Conservation (phyloP, 2,888 invertebrate genomes). For the Acholoe squamosa region DNA sequence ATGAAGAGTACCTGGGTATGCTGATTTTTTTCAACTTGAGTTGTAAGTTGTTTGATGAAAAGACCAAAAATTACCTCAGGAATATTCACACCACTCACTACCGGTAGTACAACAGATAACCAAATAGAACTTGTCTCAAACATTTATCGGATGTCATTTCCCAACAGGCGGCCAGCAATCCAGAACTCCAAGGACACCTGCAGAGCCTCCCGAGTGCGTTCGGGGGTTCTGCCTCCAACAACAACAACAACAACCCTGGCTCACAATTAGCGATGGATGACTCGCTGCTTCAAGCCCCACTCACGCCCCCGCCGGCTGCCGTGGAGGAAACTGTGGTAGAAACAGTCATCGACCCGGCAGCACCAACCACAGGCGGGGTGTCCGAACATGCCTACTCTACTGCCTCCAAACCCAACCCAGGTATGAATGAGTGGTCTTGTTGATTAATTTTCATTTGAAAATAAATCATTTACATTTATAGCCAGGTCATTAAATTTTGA, state of each 20-base stretch:
- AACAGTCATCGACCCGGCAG: conserved; percentile 47
- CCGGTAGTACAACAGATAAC: no score
- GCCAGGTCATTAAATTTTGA: no score
- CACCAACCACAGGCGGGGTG: conserved; percentile 77
- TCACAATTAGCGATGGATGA: conserved; percentile 72
- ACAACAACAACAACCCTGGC: background rate
- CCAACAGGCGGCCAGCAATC: conserved; percentile 81
- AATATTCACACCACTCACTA: no score
- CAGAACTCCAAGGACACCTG: conserved; percentile 82
- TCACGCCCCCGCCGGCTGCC: conserved; percentile 45
- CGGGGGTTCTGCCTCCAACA: conserved; percentile 71
- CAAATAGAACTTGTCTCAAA: no score
- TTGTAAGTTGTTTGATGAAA: no score
- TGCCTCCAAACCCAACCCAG: conserved; percentile 82
- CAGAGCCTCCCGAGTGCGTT: conserved; percentile 82
- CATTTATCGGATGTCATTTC: no score
- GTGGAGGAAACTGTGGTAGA: conserved; percentile 64
- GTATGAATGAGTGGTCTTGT: conserved; percentile 64
- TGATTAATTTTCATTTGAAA: no score
- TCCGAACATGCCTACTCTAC: conserved; percentile 91
- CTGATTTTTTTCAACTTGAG: no score
- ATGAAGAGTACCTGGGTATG: no score
- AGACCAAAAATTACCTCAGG: no score
- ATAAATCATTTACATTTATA: no score
- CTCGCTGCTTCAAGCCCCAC: conserved; percentile 45